Evolutionary conservation across 2,797 vertebrate species (phyloP), one percentile per base, ranked within the genome.

Genomic region (Antrozous pallidus): DNA sequence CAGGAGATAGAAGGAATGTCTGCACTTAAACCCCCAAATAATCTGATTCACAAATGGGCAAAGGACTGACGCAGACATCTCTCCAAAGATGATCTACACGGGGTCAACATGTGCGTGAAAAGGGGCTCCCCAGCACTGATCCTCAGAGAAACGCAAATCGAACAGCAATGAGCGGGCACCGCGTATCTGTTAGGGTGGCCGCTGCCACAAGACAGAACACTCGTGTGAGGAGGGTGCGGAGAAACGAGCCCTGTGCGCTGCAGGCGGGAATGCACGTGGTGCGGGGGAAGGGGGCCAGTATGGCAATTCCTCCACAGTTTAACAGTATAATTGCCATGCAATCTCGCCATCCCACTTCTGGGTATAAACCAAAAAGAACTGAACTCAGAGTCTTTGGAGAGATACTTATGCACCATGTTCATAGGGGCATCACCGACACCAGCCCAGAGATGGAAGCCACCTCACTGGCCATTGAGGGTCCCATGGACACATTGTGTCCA

Each of bases 91-190:
- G n/a, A 7, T 8, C 11, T 0, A 4, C 10, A 8, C 4, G 8
- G 6, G 33, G 24, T 36, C 36, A 6, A 31, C 17, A 33, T 8
- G 28, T 1, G 2, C 24, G 0, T 2, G 56, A 7, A 38, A n/a
- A 65, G 81, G 8, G 0, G 28, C 56, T 10, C 6, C 0, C 0
- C 8, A 0, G 20, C 26, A 2, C 56, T 6, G 2, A 1, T 8
- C n/a, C 0, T 16, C 16, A 49, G 61, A 47, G 40, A 40, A 7
- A 6, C 1, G 63, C 56, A 8, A 3, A 5, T 1, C 18, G 5
- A 7, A n/a, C 12, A 0, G 28, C 9, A 1, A 1, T 0, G 17
- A 36, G 63, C 0, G 0, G 1, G 28, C 12, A 0, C 22, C 10
- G 45, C 31, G 3, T 4, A 0, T n/a, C 10, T 13, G 0, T 26